Conservation (phyloP, 2,113 vertebrate species). For the Amblyornis subalaris region DNA sequence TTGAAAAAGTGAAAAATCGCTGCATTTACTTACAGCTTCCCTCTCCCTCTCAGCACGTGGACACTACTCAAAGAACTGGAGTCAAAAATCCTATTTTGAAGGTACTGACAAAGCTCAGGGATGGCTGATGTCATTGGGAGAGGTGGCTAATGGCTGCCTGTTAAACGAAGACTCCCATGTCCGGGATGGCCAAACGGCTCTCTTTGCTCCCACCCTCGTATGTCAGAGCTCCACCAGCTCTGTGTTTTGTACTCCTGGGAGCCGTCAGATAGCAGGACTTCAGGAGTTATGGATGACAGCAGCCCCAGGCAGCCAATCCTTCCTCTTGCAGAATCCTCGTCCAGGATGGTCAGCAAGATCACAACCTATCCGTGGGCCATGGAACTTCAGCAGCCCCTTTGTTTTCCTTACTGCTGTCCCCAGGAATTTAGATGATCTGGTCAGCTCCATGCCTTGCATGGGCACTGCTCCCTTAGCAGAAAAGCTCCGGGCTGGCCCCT, state of each 20-base stretch:
- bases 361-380: rapidly evolving
- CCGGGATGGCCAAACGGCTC: background rate
- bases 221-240: background rate
- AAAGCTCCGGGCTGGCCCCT: background rate
- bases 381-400: background rate
- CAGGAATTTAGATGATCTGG: background rate
- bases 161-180: background rate
- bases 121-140: background rate
- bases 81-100: background rate
- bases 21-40: background rate
- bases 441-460: background rate
- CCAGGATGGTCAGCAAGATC: background rate
- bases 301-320: background rate
- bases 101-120: background rate
- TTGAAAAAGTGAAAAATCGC: background rate
- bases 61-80: background rate
- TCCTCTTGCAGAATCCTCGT: background rate
- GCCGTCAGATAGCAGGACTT: background rate
- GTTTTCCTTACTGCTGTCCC: background rate
- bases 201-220: background rate
- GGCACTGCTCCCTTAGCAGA: background rate
- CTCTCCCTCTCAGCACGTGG: background rate
- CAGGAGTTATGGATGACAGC: background rate
- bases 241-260: background rate
- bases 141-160: background rate